Conservation (phyloP, 2,113 vertebrate genomes). For the Eonycteris spelaea region DNA sequence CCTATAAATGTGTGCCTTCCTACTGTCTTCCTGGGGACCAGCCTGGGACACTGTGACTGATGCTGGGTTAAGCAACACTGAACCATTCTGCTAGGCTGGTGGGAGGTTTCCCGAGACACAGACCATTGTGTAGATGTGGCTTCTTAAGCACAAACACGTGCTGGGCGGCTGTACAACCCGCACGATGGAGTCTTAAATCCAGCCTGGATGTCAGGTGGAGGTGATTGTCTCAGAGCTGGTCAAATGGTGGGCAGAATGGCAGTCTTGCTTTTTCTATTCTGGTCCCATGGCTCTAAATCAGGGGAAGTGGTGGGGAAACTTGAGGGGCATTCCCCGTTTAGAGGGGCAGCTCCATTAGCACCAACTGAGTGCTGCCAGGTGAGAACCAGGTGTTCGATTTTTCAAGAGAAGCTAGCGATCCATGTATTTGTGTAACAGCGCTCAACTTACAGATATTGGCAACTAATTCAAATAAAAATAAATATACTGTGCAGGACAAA, state of each 20-base stretch:
- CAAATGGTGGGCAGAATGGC: rapidly evolving
- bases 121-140: background rate
- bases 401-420: background rate
- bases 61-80: background rate
- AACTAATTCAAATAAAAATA: slow-evolving; percentile 13
- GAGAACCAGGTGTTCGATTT: background rate
- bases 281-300: background rate
- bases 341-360: background rate
- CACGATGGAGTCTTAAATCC: background rate
- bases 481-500: background rate
- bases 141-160: background rate
- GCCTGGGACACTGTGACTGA: background rate
- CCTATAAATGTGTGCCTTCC: background rate
- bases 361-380: background rate
- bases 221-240: background rate
- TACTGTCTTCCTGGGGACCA: background rate
- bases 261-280: background rate
- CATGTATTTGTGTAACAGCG: background rate
- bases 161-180: background rate
- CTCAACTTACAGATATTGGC: background rate
- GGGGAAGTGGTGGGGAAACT: background rate
- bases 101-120: background rate
- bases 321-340: background rate
- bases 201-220: background rate
- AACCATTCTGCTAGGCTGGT: background rate